phyloP scores from a whole-genome alignment of 2,113 vertebrate species.

The Beaufortia kweichowensis region DNA sequence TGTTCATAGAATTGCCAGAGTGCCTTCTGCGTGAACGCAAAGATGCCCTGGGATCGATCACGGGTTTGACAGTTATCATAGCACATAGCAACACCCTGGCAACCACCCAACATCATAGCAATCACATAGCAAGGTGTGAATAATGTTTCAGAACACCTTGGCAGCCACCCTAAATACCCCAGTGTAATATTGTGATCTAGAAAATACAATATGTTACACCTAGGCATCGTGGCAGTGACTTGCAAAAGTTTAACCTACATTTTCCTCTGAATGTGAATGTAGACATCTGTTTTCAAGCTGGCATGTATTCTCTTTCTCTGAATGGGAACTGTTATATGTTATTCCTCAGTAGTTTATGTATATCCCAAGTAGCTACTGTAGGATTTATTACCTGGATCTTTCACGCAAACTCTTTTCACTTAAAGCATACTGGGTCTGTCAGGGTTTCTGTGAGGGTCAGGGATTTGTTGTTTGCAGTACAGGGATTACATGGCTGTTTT shows the following conservation, averaged over 20 bases:
- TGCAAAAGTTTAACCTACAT: not conserved
- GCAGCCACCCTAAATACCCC: too few relatives aligned
- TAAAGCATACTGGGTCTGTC: not conserved
- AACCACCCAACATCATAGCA: too few relatives aligned
- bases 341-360: not conserved
- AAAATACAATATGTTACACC: too few relatives aligned
- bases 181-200: too few relatives aligned
- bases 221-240: not conserved
- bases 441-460: slow-evolving; percentile 7
- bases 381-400: slow-evolving; percentile 9
- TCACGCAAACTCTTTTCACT: not conserved
- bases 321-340: not conserved
- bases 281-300: slow-evolving; percentile 2
- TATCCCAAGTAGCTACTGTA: not conserved
- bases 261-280: not conserved
- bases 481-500: slow-evolving; percentile 11
- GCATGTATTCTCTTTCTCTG: not conserved
- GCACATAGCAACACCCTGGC: not conserved
- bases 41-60: too few relatives aligned
- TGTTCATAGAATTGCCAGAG: too few relatives aligned
- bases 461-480: slow-evolving; percentile 35
- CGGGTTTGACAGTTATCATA: too few relatives aligned
- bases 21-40: too few relatives aligned
- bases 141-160: too few relatives aligned
- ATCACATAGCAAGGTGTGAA: too few relatives aligned